Conservation (phyloP, 2,797 vertebrate genomes). For the Acanthurus tractus region DNA sequence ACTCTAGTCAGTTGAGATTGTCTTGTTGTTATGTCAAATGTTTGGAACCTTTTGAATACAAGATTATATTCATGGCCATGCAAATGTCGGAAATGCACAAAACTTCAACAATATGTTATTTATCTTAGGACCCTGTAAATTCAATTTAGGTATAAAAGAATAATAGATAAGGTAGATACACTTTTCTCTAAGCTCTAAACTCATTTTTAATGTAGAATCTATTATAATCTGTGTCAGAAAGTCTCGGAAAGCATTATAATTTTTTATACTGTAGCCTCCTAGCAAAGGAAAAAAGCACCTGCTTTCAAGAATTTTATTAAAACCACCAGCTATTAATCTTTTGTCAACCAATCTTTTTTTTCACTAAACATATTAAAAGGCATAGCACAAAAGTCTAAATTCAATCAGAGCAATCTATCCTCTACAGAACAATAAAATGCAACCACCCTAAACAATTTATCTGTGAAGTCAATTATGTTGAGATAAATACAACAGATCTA, state of each 20-base stretch:
- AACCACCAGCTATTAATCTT: neutral
- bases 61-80: neutral
- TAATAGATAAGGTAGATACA: no score
- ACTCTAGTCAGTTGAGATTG: no score
- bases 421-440: slow-evolving; percentile 10
- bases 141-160: neutral
- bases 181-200: no score
- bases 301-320: no score
- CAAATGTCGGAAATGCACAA: slow-evolving; percentile 4
- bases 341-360: slow-evolving; percentile 4
- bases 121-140: slow-evolving; percentile 25
- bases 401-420: neutral
- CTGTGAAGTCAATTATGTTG: slow-evolving; percentile 71
- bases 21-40: neutral
- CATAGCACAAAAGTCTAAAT: slow-evolving; percentile 7
- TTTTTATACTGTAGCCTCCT: no score
- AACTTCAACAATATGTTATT: neutral
- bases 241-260: no score
- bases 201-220: no score
- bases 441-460: neutral
- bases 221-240: no score
- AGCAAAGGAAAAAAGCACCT: no score
- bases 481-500: slow-evolving; percentile 89
- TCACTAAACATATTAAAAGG: slow-evolving; percentile 12
- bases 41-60: neutral